phyloP scores from a whole-genome alignment of 2,113 vertebrate genomes.

The Chauna torquata region DNA sequence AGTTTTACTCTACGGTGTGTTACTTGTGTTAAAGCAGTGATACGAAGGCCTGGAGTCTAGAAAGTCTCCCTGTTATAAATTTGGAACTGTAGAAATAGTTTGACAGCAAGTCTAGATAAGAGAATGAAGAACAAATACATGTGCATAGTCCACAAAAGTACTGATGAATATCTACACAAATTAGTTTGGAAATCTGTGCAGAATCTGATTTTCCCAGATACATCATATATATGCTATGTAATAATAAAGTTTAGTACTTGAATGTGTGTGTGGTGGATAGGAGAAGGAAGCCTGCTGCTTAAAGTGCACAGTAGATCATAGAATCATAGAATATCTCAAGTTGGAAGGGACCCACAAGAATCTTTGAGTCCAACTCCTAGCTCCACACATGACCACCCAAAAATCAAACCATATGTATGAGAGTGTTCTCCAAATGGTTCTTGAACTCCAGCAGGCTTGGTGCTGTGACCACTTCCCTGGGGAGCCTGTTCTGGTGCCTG shows the following conservation, averaged over 20 bases:
- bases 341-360: no score
- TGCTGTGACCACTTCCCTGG: no score
- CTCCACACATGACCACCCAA: no score
- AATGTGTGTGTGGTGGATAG: neutral
- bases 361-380: no score
- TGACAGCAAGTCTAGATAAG: neutral
- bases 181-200: neutral
- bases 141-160: neutral
- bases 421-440: no score
- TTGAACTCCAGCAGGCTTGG: no score
- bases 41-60: neutral
- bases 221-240: neutral
- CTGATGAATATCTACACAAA: neutral
- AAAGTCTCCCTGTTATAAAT: neutral
- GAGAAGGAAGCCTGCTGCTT: neutral
- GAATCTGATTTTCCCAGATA: neutral
- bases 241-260: neutral
- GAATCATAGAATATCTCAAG: no score
- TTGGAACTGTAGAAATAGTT: neutral
- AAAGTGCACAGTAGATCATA: neutral
- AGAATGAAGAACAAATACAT: neutral
- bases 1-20: neutral
- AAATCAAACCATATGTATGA: no score
- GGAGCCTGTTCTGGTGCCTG: no score
- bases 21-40: neutral